A percentile compares a stretch with the other conserved stretches of the same genome.
Conservation (phyloP, 2,113 vertebrate species). For the Percina caprodes region DNA sequence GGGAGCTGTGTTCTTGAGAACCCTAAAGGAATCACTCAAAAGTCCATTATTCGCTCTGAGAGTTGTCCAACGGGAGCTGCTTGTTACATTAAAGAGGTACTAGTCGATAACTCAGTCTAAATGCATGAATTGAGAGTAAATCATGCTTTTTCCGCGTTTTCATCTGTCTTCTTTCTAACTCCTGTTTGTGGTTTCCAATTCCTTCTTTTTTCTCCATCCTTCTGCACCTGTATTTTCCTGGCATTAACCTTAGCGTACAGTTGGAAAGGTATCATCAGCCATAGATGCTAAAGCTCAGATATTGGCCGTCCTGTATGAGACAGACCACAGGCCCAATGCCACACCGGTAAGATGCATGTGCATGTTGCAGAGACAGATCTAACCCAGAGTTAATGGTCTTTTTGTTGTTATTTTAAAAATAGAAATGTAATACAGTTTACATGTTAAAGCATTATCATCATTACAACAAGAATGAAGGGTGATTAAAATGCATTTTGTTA, state of each 20-base stretch:
- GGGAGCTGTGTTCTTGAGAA: constrained; percentile 35
- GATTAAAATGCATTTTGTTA: background rate
- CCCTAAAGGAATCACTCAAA: constrained; percentile 25
- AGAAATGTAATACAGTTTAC: background rate
- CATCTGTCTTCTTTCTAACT: constrained; percentile 13
- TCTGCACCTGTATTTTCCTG: constrained; percentile 31
- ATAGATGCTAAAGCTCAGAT: constrained; percentile 94
- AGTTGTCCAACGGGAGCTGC: constrained; percentile 71
- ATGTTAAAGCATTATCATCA: background rate
- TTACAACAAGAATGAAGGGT: background rate
- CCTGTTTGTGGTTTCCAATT: constrained; percentile 17
- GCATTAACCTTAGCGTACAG: constrained; percentile 87
- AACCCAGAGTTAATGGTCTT: background rate
- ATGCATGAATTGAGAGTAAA: background rate
- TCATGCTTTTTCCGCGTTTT: background rate
- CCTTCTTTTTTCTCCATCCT: background rate
- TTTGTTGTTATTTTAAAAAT: background rate
- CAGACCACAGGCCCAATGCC: constrained; percentile 93
- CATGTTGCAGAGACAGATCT: constrained; percentile 13
- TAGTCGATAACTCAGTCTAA: background rate
- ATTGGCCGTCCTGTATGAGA: constrained; percentile 95
- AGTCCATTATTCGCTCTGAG: constrained; percentile 59
- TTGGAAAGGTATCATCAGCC: constrained; percentile 92
- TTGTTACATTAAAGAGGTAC: constrained; percentile 82
- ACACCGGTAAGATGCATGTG: constrained; percentile 89